These are phyloP conservation scores for Bubo bubo DNA, from an alignment of 2,113 vertebrate species.

Conservation along the genomic window DNA sequence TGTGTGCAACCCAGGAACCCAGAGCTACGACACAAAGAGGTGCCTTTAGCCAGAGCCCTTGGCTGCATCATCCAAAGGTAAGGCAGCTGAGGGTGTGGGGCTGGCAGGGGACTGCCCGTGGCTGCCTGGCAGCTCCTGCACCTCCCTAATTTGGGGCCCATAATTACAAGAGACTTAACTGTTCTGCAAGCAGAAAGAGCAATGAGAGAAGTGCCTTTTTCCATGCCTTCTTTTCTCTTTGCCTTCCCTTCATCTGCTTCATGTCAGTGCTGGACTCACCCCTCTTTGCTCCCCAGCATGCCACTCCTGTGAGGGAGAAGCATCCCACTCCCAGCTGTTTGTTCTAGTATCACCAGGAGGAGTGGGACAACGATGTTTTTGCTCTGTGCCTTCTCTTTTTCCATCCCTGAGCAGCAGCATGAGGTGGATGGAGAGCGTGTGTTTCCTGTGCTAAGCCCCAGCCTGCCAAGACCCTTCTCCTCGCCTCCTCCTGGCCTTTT, in stretches of 20 bases:
- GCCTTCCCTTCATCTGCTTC: not conserved
- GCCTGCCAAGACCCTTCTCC: not conserved
- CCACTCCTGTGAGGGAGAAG: not conserved
- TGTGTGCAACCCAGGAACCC: not conserved
- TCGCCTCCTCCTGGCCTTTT: not conserved
- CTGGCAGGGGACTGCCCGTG: rapidly evolving
- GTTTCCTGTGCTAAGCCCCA: not conserved
- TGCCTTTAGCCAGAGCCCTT: not conserved
- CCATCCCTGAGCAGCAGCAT: not conserved
- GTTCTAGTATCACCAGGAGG: not conserved
- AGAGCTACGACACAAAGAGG: rapidly evolving
- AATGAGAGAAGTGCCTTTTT: not conserved
- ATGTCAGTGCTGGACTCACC: rapidly evolving
- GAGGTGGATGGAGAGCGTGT: rapidly evolving
- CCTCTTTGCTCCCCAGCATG: not conserved
- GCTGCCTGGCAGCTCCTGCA: not conserved
- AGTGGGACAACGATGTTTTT: not conserved
- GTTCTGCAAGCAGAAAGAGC: not conserved
- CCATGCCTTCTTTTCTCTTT: not conserved
- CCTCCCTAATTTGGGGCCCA: not conserved
- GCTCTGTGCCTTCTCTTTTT: not conserved
- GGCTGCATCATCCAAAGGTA: rapidly evolving
- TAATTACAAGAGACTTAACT: not conserved
- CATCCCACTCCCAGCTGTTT: not conserved
- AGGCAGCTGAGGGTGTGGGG: not conserved